Evolutionary conservation across 2,797 vertebrate genomes (phyloP), one percentile per base, ranked within the genome.

Genomic region (Pseudochirops corinnae): DNA sequence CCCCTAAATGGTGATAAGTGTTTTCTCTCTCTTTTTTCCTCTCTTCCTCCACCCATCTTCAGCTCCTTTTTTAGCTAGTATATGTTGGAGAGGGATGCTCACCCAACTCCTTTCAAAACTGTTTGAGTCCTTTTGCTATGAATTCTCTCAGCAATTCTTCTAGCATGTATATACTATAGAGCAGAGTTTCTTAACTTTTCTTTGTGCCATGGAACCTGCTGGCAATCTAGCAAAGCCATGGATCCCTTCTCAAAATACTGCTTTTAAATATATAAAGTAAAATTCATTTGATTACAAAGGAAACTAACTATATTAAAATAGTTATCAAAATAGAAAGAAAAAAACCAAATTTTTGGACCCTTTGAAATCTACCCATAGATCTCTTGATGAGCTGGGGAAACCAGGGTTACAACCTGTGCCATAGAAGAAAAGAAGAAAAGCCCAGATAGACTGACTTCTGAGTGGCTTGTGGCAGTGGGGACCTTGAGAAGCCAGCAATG

Each of bases 401-500:
- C 31, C 31, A 5, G 13, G 12, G 4, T 62, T 62, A 33, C 13
- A 62, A 33, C 10, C 9, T 4, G 13, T 62, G 12, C 31, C 4
- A 33, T 62, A 62, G 60, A 62, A 12, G 58, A 60, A 62, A 62
- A 67, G 62, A 67, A 67, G 62, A 16, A 67, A 67, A 67, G 33
- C 18, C 33, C n/a, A 82, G 67, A 82, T 18, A 82, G n/a, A 82
- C 18, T 21, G 16, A 39, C n/a, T 74, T 74, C n/a, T 24, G n/a
- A 74, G 62, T n/a, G 33, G 33, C 16, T 16, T 28, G 90, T 29
- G 24, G 18, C 39, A 33, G 5, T 33, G 24, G 55, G 50, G 21
- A 12, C 10, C 18, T 21, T 24, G 91, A 33, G 10, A 55, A 26
- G 39, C 14, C 0, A 0, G 0, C 1, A 0, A 24, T 14, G 91